Evolutionary conservation across 2,888 invertebrate genomes (phyloP).

Genomic region (Hetaerina titia): DNA sequence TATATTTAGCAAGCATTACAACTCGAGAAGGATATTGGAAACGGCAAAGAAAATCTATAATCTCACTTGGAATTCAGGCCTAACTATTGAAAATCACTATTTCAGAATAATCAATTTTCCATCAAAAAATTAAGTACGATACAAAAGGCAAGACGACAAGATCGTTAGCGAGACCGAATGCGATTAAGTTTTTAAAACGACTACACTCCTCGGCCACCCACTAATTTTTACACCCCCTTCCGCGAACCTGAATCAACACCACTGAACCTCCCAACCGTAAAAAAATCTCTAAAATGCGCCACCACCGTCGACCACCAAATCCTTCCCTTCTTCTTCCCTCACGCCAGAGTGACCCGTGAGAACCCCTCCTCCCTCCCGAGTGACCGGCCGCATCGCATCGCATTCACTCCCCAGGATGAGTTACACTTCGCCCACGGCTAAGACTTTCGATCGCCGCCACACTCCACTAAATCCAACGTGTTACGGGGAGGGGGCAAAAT

Average conservation of each 20-base stretch:
- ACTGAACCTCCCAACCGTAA: too few relatives aligned
- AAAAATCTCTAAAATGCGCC: background rate
- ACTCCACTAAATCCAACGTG: background rate
- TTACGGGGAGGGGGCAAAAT: background rate
- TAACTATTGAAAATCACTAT: background rate
- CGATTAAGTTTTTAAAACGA: background rate
- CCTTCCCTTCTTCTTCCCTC: background rate
- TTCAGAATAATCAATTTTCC: background rate
- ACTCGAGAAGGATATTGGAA: too few relatives aligned
- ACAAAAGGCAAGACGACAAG: background rate
- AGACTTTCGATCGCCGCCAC: background rate
- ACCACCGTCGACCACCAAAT: background rate
- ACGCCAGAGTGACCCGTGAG: background rate
- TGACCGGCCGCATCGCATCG: background rate
- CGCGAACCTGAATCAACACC: background rate
- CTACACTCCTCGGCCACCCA: background rate
- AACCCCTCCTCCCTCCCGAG: background rate
- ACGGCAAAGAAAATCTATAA: too few relatives aligned
- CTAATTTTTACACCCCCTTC: background rate
- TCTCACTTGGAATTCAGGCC: background rate
- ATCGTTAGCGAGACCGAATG: background rate
- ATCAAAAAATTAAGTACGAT: background rate
- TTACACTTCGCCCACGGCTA: background rate
- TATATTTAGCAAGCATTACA: too few relatives aligned
- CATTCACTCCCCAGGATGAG: background rate